Percentiles rank a stretch among this genome's conserved stretches.
Conservation (phyloP, 1,140 invertebrate species). For the Saccostrea cuccullata region DNA sequence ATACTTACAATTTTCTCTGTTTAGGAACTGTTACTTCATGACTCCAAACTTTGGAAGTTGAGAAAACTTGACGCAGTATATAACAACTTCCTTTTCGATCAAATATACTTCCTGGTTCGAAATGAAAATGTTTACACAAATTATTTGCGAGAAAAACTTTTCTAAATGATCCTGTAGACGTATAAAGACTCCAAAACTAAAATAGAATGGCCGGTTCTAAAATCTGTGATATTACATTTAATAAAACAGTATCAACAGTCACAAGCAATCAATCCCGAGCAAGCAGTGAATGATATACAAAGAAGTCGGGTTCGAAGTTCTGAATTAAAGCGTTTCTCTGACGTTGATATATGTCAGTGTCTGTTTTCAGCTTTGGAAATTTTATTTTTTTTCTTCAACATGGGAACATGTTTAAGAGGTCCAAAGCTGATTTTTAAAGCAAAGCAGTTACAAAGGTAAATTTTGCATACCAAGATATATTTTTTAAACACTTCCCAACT, state of each 20-base stretch:
- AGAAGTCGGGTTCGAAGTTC: not conserved
- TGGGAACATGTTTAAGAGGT: conserved; percentile 14
- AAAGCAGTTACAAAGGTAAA: not conserved
- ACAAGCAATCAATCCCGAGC: no score
- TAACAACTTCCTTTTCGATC: not conserved
- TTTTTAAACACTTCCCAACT: not conserved
- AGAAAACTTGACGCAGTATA: not conserved
- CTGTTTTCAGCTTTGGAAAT: not conserved
- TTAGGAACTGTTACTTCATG: not conserved
- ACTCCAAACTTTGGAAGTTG: not conserved
- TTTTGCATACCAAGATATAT: not conserved
- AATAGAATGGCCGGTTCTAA: no score
- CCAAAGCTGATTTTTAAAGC: not conserved
- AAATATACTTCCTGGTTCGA: conserved; percentile 2
- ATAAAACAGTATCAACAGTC: no score
- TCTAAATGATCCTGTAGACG: no score
- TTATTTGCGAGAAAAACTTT: no score
- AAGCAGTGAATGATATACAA: no score
- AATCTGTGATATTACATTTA: no score
- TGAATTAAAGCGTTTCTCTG: not conserved
- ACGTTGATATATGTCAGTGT: not conserved
- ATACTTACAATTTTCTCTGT: not conserved
- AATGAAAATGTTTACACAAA: not conserved
- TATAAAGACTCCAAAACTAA: no score
- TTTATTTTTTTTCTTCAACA: no score